Conservation (phyloP, 1,140 invertebrate species). For the Marisa cornuarietis region DNA sequence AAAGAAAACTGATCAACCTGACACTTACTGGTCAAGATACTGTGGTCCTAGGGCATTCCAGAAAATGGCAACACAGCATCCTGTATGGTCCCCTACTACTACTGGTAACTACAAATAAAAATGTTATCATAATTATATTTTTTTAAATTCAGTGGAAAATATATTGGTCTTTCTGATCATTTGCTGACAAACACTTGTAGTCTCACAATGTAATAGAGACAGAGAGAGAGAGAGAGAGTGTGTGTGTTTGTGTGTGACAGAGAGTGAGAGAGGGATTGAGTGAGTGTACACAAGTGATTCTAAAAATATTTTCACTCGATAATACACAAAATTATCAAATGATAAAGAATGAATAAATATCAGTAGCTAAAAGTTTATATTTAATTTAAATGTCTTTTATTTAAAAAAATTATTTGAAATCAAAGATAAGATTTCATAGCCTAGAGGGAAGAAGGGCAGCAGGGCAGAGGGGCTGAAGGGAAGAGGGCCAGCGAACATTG, state of each 20-base stretch:
- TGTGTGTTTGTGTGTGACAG: neutral
- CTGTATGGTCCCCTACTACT: conserved; percentile 40
- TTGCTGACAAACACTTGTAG: neutral
- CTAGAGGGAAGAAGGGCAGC: too few relatives aligned
- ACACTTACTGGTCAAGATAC: conserved; percentile 31
- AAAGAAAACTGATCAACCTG: neutral
- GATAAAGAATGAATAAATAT: too few relatives aligned
- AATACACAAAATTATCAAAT: neutral
- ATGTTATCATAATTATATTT: neutral
- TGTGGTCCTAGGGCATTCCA: conserved; percentile 38
- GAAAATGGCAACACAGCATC: conserved; percentile 41
- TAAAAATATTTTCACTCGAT: too few relatives aligned
- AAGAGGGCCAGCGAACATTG: too few relatives aligned
- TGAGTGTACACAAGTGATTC: neutral
- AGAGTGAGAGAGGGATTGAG: neutral
- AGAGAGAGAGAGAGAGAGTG: neutral
- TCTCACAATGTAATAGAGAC: neutral
- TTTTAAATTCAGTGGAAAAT: neutral
- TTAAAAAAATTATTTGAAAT: too few relatives aligned
- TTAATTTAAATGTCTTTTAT: too few relatives aligned
- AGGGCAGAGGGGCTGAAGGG: too few relatives aligned
- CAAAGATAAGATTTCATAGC: too few relatives aligned
- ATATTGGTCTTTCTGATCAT: neutral
- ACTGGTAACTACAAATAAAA: conserved; percentile 35
- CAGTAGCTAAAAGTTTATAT: too few relatives aligned